Conservation (phyloP, 2,797 vertebrate species). For the Cetoscarus ocellatus region DNA sequence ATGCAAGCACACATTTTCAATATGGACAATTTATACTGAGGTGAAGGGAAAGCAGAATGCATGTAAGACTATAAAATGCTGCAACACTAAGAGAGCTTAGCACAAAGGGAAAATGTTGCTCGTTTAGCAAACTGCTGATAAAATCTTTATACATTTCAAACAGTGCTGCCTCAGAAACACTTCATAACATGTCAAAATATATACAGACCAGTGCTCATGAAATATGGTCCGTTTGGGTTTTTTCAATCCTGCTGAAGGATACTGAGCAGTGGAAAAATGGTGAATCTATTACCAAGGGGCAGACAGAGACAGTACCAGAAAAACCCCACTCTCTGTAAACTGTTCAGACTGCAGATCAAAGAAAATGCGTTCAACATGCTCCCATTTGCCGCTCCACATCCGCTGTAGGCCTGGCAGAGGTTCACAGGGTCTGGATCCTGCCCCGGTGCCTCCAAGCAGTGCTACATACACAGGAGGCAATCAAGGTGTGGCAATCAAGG, state of each 20-base stretch:
- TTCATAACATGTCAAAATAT: slow-evolving; percentile 62
- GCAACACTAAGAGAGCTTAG: background rate
- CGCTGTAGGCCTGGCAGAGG: slow-evolving; percentile 64
- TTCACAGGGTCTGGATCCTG: slow-evolving; percentile 68
- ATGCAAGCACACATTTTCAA: slow-evolving; percentile 31
- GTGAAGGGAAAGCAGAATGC: slow-evolving; percentile 18
- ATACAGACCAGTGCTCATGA: slow-evolving; percentile 41
- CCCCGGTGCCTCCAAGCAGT: slow-evolving; percentile 49
- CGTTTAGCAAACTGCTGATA: slow-evolving; percentile 50
- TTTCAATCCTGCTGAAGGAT: slow-evolving; percentile 51
- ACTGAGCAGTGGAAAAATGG: slow-evolving; percentile 54
- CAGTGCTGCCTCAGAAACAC: slow-evolving; percentile 50
- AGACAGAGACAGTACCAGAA: slow-evolving; percentile 65
- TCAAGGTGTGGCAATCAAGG: slow-evolving; percentile 50
- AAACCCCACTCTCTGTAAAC: slow-evolving; percentile 64
- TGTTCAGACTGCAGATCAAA: slow-evolving; percentile 76
- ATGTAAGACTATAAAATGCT: slow-evolving; percentile 3
- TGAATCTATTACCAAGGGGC: slow-evolving; percentile 59
- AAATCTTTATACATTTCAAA: slow-evolving; percentile 60
- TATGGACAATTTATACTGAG: slow-evolving; percentile 31
- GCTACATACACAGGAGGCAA: slow-evolving; percentile 22
- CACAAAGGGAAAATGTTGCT: slow-evolving; percentile 22
- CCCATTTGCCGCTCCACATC: slow-evolving; percentile 65
- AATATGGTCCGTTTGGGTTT: slow-evolving; percentile 28
- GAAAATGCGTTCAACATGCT: slow-evolving; percentile 73